Evolutionary conservation across 1,140 invertebrate species (phyloP), one percentile per base, ranked within the genome.

Genomic region (Paracyclopina nana): DNA sequence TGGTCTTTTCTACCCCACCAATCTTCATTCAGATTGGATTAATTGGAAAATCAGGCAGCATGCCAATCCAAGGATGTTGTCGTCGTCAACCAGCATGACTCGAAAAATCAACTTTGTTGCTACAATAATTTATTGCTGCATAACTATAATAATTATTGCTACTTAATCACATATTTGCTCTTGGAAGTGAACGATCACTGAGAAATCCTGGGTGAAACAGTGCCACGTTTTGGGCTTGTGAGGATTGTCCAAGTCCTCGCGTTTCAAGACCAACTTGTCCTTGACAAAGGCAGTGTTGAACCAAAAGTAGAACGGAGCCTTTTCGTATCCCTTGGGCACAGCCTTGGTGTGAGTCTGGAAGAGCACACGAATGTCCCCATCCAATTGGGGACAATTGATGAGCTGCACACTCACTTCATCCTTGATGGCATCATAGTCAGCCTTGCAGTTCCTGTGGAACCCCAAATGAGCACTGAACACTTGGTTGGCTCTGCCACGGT

Each of bases 271-370:
- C 34, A 71, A 57, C 43, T 66, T 68, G 31, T 65, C 56, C 42
- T 67, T 60, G 16, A 72, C 61, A 53, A 72, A 72, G 22, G 61
- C 60, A 26, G 70, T 71, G 57, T 72, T 62, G 57, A 72, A 72
- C 70, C 70, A 72, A 56, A 71, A 71, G 57, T 67, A 72, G 57
- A 72, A 72, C 16, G 69, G 66, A 59, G 69, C 69, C 45, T 70
- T 63, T 56, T 72, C 70, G 61, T 71, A 72, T 1, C 65, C 66
- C 54, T 60, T 63, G 2, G 71, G 70, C 50, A 72, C 62, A 42
- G 60, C 62, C 52, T 59, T 60, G 45, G 60, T 62, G 38, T 58
- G 55, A 38, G 62, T 65, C 25, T 62, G 58, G 53, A 70, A 70
- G 55, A 61, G 61, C 3, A 70, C 55, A 57, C 66, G 67, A 5